Evolutionary conservation across 2,113 vertebrate genomes (phyloP), one percentile per base, ranked within the genome.

Genomic region (Athene noctua): DNA sequence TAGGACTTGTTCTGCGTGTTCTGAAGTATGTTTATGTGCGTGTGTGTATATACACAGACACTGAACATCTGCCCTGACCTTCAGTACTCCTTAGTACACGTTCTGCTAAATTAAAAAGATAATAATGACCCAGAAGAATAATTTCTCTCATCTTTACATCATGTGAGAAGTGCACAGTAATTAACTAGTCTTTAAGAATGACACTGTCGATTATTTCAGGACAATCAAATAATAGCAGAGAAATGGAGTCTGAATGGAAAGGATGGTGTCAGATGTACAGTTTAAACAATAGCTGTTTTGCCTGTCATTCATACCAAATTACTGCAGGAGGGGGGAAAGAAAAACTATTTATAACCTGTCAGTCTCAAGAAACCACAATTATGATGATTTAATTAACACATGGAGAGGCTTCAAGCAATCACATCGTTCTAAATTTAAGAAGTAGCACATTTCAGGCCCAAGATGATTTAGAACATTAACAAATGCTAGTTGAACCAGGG

Each of bases 311-410:
- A 87, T 47, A 68, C 58, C 93, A 73, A 89, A 95, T 90, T 94
- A 85, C 54, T 92, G 84, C 30, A 25, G 65, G 75, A 46, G 27
- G 65, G 86, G 77, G 82, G 58, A 16, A 65, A 49, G 49, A 55
- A 89, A 38, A 80, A 70, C 94, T 96, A 93, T 96, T 94, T 93
- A 94, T 96, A 97, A 95, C 79, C 92, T 94, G 78, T 82, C 78
- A 91, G 77, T 94, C 89, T 94, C 74, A 83, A 93, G 86, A 93
- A 94, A 93, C 59, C 88, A 93, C 92, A 91, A 95, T 86, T 96
- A 96, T 57, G 86, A 96, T 94, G 92, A 97, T 96, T 95, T 92
- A 97, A 96, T 95, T 94, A 96, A 88, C 92, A 83, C 80, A 71
- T 63, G 61, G 74, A 96, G 82, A 95, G 73, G 80, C 72, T 96